These are phyloP conservation scores for Latheticus oryzae DNA, from an alignment of 2,888 invertebrate genomes.

Conservation along the genomic window DNA sequence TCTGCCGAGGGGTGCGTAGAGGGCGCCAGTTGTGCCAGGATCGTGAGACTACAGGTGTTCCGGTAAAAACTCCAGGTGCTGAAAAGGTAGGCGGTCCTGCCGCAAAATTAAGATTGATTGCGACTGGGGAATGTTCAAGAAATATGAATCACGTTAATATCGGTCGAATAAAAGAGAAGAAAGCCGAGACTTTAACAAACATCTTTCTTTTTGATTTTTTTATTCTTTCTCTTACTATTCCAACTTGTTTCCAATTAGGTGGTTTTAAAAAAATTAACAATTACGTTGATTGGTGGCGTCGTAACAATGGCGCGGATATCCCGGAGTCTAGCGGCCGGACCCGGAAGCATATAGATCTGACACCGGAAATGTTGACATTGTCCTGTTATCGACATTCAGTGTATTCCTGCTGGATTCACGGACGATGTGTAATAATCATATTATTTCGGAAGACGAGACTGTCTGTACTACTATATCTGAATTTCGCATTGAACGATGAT, in stretches of 20 bases:
- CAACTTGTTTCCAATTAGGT: neutral
- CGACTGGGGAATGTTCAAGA: slow-evolving; percentile 32
- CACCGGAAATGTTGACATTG: slow-evolving; percentile 61
- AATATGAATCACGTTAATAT: slow-evolving; percentile 34
- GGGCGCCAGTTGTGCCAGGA: slow-evolving; percentile 14
- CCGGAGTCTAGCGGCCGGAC: slow-evolving; percentile 54
- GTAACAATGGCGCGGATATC: slow-evolving; percentile 54
- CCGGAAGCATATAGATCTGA: slow-evolving; percentile 60
- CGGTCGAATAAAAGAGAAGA: neutral
- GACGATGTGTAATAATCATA: slow-evolving; percentile 56
- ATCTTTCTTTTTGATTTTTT: no score
- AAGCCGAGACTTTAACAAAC: no score
- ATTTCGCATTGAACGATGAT: slow-evolving; percentile 16
- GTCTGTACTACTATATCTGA: slow-evolving; percentile 40
- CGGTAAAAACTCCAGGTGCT: slow-evolving; percentile 47
- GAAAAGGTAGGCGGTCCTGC: slow-evolving; percentile 46
- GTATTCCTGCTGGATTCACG: slow-evolving; percentile 48
- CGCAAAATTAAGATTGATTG: slow-evolving; percentile 48
- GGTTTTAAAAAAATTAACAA: slow-evolving; percentile 36
- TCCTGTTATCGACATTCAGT: slow-evolving; percentile 59
- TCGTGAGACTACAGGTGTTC: slow-evolving; percentile 45
- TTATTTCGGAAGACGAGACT: slow-evolving; percentile 58
- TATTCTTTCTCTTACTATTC: no score
- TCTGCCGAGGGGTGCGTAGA: slow-evolving; percentile 35
- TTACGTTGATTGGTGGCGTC: slow-evolving; percentile 45